Percentiles rank a stretch among this genome's conserved stretches.
These are phyloP conservation scores for Sebastes trivittatus DNA, from an alignment of 2,797 vertebrate species.

Conservation along the genomic window DNA sequence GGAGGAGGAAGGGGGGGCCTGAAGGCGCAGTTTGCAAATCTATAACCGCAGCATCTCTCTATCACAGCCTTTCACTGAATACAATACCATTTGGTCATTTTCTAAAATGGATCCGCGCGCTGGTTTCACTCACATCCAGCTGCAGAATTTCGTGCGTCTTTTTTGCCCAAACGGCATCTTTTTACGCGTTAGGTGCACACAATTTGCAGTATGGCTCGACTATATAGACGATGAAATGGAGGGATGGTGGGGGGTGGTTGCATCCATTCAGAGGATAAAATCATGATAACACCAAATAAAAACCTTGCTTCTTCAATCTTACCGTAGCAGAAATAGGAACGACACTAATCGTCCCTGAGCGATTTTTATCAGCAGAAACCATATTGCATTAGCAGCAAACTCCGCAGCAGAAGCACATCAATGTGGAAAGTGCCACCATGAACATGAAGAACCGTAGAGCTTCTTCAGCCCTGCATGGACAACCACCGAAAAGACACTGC, in stretches of 20 bases:
- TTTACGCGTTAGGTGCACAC: slow-evolving; percentile 70
- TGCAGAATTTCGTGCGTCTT: slow-evolving; percentile 54
- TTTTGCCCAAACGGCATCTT: slow-evolving; percentile 60
- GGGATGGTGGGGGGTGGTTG: slow-evolving; percentile 52
- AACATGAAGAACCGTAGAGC: slow-evolving; percentile 66
- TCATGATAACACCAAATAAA: slow-evolving; percentile 56
- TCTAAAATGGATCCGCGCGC: slow-evolving; percentile 70
- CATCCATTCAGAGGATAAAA: slow-evolving; percentile 63
- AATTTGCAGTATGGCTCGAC: slow-evolving; percentile 56
- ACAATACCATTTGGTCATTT: slow-evolving; percentile 64
- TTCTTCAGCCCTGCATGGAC: slow-evolving; percentile 68
- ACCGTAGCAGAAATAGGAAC: slow-evolving; percentile 20
- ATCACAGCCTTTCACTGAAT: slow-evolving; percentile 65
- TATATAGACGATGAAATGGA: slow-evolving; percentile 60
- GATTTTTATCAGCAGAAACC: slow-evolving; percentile 21
- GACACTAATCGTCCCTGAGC: slow-evolving; percentile 14
- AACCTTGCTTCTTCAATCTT: background rate
- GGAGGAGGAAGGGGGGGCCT: background rate
- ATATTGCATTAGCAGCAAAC: slow-evolving; percentile 17
- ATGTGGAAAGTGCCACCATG: slow-evolving; percentile 73
- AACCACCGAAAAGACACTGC: slow-evolving; percentile 74
- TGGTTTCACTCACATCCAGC: slow-evolving; percentile 9
- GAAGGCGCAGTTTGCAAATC: slow-evolving; percentile 74
- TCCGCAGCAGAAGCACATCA: slow-evolving; percentile 62
- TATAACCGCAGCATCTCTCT: slow-evolving; percentile 76